Evolutionary conservation across 1,140 invertebrate species (phyloP).

Genomic region (Drosophila albomicans): DNA sequence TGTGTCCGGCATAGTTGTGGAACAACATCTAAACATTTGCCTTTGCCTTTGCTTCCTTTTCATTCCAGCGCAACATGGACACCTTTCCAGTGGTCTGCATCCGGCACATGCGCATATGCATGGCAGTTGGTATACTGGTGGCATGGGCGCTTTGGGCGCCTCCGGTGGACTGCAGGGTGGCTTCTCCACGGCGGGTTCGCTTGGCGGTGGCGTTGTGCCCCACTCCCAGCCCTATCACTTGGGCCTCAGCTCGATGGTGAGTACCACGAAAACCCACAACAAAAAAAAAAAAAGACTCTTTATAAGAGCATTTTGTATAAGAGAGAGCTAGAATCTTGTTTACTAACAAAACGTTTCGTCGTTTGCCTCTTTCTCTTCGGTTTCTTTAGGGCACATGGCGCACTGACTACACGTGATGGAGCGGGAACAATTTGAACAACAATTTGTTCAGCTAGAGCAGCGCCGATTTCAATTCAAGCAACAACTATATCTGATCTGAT

Average conservation of each 20-base stretch:
- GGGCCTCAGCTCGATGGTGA: slow-evolving; percentile 84
- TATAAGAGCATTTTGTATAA: slow-evolving; percentile 21
- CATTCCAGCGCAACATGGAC: slow-evolving; percentile 84
- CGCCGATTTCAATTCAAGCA: slow-evolving; percentile 28
- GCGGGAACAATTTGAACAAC: slow-evolving; percentile 84
- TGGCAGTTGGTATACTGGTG: slow-evolving; percentile 84
- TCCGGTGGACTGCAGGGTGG: slow-evolving; percentile 84
- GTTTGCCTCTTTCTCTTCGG: slow-evolving; percentile 21
- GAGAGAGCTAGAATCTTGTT: background rate
- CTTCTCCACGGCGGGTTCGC: slow-evolving; percentile 82
- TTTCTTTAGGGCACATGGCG: slow-evolving; percentile 80
- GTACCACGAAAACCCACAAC: slow-evolving; percentile 47
- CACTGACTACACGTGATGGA: slow-evolving; percentile 85
- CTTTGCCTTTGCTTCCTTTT: background rate
- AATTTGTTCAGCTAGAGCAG: slow-evolving; percentile 83
- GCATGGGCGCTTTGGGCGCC: slow-evolving; percentile 84
- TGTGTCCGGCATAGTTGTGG: slow-evolving; percentile 6
- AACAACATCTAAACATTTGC: background rate
- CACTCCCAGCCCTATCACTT: slow-evolving; percentile 85
- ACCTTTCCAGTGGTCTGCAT: slow-evolving; percentile 84
- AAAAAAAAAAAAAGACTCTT: background rate
- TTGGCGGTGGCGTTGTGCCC: slow-evolving; percentile 83
- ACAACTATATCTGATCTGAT: slow-evolving; percentile 24
- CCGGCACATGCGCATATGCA: slow-evolving; percentile 85
- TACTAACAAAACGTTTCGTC: slow-evolving; percentile 36